phyloP scores from a whole-genome alignment of 53 echinoderm and acorn worm genomes.

The Actinopyga echinites region DNA sequence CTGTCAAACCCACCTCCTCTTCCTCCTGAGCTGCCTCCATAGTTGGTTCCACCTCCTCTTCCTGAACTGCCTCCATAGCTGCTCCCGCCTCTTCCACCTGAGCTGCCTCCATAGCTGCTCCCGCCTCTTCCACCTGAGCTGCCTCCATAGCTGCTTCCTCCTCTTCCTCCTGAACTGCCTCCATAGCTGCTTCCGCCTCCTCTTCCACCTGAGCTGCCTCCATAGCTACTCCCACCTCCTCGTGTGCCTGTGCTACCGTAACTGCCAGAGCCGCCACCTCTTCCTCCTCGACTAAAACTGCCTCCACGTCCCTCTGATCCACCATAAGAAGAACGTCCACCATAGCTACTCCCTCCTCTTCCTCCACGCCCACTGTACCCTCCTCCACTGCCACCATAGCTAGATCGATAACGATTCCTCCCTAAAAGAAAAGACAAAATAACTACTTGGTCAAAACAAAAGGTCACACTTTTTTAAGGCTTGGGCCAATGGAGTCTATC shows the following conservation, averaged over 20 bases:
- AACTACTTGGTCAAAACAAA: too few species aligned
- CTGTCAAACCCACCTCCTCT: conserved; percentile 54
- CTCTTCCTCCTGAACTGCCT: conserved; percentile 7
- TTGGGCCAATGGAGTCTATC: too few species aligned
- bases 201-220: not conserved
- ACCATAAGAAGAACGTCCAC: conserved; percentile 5
- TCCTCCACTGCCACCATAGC: not conserved
- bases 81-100: not conserved
- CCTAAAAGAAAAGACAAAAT: not conserved
- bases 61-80: not conserved
- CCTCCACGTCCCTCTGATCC: not conserved
- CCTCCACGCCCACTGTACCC: not conserved
- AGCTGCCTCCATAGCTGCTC: not conserved
- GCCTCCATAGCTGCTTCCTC: conserved; percentile 15
- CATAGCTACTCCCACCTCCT: not conserved
- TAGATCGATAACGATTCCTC: conserved; percentile 22
- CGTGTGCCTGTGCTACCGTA: too few species aligned
- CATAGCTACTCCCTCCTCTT: not conserved
- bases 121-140: conserved; percentile 7
- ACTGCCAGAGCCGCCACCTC: not conserved
- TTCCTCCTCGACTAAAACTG: not conserved
- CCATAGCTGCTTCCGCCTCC: not conserved
- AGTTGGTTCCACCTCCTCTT: not conserved
- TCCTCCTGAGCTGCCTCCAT: conserved; percentile 23
- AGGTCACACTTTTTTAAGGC: too few species aligned